phyloP scores from a whole-genome alignment of 92 coral and sea anemone genomes.

The Palythoa caribaeorum region DNA sequence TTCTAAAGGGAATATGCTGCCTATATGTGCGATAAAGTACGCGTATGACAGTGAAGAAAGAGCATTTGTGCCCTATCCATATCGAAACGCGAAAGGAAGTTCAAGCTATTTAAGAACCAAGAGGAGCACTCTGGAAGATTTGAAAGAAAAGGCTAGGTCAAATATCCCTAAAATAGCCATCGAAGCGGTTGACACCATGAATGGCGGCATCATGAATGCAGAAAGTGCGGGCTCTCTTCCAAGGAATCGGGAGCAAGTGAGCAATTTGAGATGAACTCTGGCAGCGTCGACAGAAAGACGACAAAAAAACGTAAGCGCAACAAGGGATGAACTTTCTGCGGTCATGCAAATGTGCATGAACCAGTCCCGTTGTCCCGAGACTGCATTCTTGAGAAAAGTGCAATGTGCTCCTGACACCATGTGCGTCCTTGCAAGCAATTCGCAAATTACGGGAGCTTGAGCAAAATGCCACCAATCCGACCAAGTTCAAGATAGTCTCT shows the following conservation, averaged over 20 bases:
- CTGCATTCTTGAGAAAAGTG: slow-evolving; percentile 56
- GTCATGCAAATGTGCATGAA: slow-evolving; percentile 61
- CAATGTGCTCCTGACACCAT: slow-evolving; percentile 53
- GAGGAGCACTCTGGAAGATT: slow-evolving; percentile 40
- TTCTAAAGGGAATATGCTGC: slow-evolving; percentile 34
- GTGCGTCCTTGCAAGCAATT: slow-evolving; percentile 51
- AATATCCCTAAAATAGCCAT: slow-evolving; percentile 50
- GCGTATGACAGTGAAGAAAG: slow-evolving; percentile 39
- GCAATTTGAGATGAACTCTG: slow-evolving; percentile 38
- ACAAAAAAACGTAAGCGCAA: slow-evolving; percentile 42
- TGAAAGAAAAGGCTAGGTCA: slow-evolving; percentile 35
- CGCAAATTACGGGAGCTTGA: slow-evolving; percentile 51
- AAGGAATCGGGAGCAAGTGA: slow-evolving; percentile 63
- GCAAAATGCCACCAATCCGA: slow-evolving; percentile 50
- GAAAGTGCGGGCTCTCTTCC: slow-evolving; percentile 39
- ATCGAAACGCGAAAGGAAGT: slow-evolving; percentile 54
- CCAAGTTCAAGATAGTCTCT: slow-evolving; percentile 47
- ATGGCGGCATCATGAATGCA: slow-evolving; percentile 56
- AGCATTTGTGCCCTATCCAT: slow-evolving; percentile 39
- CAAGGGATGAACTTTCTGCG: slow-evolving; percentile 52
- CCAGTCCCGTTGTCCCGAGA: slow-evolving; percentile 50
- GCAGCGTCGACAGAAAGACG: slow-evolving; percentile 38
- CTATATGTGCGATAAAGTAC: slow-evolving; percentile 52
- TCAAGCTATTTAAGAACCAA: slow-evolving; percentile 40
- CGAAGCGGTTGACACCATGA: slow-evolving; percentile 40